These are phyloP conservation scores for Lepisosteus oculatus DNA, from an alignment of 2,113 vertebrate genomes.

Conservation along the genomic window DNA sequence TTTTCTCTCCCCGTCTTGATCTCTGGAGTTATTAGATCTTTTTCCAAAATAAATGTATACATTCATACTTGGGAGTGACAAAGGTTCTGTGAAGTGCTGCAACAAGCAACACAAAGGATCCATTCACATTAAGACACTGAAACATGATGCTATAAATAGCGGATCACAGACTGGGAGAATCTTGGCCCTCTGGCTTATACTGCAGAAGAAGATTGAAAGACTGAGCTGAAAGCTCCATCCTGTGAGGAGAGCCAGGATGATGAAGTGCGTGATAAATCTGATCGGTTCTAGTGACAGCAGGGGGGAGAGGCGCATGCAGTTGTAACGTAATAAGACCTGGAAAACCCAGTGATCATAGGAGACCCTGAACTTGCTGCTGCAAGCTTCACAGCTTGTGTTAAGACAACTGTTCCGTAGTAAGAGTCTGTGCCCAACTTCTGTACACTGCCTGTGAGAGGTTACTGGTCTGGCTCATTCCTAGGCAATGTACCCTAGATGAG, in stretches of 20 bases:
- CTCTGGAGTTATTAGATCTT: no score
- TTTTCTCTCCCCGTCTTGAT: no score
- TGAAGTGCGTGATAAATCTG: slow-evolving; percentile 21
- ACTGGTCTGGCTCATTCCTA: no score
- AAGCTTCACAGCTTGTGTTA: no score
- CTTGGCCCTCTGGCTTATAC: slow-evolving; percentile 25
- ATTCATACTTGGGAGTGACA: slow-evolving; percentile 1
- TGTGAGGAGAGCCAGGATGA: slow-evolving; percentile 19
- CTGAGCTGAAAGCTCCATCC: slow-evolving; percentile 24
- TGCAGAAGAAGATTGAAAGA: no score
- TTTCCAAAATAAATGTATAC: background rate
- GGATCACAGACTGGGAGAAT: slow-evolving; percentile 40
- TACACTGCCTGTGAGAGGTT: no score
- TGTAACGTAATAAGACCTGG: slow-evolving; percentile 18
- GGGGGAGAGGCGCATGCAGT: background rate
- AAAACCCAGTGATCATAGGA: background rate
- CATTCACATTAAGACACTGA: slow-evolving; percentile 19
- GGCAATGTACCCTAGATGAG: no score
- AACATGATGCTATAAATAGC: slow-evolving; percentile 43
- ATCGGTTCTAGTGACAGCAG: slow-evolving; percentile 29
- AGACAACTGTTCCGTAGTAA: no score
- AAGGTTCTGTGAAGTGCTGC: no score
- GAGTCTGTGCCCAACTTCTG: no score
- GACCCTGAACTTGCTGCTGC: no score
- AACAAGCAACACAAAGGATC: slow-evolving; percentile 9